Conservation (phyloP, 2,888 invertebrate species). For the Erebia palarica region DNA sequence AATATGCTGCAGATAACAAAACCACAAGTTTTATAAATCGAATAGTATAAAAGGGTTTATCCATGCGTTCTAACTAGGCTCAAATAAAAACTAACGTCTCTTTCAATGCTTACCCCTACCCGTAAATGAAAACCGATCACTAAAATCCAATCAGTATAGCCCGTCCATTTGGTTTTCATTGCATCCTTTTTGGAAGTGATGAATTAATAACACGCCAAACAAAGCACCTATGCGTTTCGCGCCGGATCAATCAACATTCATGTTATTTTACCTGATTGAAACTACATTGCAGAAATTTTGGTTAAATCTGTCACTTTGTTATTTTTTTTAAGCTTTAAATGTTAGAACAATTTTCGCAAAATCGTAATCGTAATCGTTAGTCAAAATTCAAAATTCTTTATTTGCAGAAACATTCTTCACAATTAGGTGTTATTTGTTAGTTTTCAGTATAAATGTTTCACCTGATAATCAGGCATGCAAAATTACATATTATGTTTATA, state of each 20-base stretch:
- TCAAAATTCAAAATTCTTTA: too few species aligned
- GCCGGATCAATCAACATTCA: constrained; percentile 58
- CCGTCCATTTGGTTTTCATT: constrained; percentile 55
- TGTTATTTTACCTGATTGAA: constrained; percentile 60
- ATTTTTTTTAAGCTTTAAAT: background rate
- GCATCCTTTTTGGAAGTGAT: constrained; percentile 58
- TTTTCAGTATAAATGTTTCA: too few species aligned
- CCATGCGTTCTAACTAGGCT: constrained; percentile 18
- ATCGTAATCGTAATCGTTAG: too few species aligned
- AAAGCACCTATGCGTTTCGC: constrained; percentile 58
- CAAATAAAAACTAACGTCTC: constrained; percentile 29
- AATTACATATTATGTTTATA: too few species aligned
- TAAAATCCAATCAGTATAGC: constrained; percentile 69
- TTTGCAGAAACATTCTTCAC: too few species aligned
- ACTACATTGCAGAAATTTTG: constrained; percentile 3
- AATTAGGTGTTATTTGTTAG: too few species aligned
- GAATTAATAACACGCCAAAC: constrained; percentile 68
- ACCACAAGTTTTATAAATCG: constrained; percentile 27
- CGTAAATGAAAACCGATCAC: constrained; percentile 52
- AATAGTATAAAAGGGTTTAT: constrained; percentile 22
- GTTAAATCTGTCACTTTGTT: background rate
- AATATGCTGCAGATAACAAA: background rate
- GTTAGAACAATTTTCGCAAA: too few species aligned
- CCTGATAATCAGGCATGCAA: too few species aligned
- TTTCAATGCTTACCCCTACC: constrained; percentile 33